phyloP scores from a whole-genome alignment of 1,140 invertebrate genomes.

The Hycleus phaleratus region DNA sequence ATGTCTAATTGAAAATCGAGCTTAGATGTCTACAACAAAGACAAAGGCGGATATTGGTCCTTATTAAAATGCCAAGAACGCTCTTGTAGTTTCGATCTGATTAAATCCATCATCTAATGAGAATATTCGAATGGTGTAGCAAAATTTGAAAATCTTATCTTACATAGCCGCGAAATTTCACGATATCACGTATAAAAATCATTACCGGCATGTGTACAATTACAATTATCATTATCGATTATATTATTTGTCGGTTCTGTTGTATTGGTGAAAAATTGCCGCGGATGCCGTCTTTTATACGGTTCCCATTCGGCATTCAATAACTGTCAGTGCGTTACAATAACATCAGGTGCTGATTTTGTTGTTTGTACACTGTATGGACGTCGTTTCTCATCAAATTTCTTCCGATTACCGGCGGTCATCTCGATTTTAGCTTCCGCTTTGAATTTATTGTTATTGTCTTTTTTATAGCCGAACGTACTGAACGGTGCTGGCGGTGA shows the following conservation, averaged over 20 bases:
- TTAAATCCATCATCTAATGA: too few species aligned
- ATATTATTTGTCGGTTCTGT: slow-evolving; percentile 15
- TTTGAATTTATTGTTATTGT: slow-evolving; percentile 43
- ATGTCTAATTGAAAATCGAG: too few species aligned
- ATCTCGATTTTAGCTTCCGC: slow-evolving; percentile 61
- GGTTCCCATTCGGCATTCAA: slow-evolving; percentile 48
- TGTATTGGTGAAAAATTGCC: slow-evolving; percentile 33
- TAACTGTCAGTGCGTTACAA: slow-evolving; percentile 69
- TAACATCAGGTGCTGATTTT: slow-evolving; percentile 80
- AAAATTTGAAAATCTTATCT: too few species aligned
- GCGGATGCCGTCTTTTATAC: slow-evolving; percentile 49
- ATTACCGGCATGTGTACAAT: background rate
- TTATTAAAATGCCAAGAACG: too few species aligned
- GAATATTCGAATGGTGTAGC: too few species aligned
- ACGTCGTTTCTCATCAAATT: slow-evolving; percentile 45
- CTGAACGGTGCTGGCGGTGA: slow-evolving; percentile 41
- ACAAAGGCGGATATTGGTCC: too few species aligned
- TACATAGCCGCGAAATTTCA: too few species aligned
- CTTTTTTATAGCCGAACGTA: slow-evolving; percentile 40
- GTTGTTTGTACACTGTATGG: slow-evolving; percentile 69
- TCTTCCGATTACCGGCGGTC: slow-evolving; percentile 30
- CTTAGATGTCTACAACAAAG: too few species aligned
- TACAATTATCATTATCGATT: background rate
- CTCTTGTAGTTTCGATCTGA: too few species aligned
- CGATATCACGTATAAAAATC: too few species aligned